Conservation (phyloP, 37 sponge, comb jelly and placozoan species). For the Haliclona indistincta region DNA sequence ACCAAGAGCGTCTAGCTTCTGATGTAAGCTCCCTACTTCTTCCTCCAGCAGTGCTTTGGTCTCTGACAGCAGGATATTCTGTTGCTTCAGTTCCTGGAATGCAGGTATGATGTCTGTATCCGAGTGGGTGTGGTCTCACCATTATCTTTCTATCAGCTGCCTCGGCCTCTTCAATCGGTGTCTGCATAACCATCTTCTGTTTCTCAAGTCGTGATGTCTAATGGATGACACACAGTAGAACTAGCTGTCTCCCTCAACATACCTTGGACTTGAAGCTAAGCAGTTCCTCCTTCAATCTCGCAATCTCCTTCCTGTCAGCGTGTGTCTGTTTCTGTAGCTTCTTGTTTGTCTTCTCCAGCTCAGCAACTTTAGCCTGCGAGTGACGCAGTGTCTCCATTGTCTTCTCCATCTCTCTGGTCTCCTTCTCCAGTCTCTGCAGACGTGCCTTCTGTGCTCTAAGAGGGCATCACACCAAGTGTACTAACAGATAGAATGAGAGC, state of each 20-base stretch:
- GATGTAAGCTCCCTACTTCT: constrained; percentile 44
- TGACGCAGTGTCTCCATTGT: constrained; percentile 65
- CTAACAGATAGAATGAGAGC: neutral
- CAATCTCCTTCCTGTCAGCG: constrained; percentile 58
- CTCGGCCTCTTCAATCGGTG: constrained; percentile 38
- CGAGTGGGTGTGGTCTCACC: constrained; percentile 16
- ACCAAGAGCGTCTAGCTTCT: constrained; percentile 46
- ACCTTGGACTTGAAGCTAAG: constrained; percentile 39
- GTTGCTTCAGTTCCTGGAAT: constrained; percentile 77
- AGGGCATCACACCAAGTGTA: too few relatives aligned
- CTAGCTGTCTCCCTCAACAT: neutral
- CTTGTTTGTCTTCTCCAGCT: constrained; percentile 88
- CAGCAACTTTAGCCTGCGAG: constrained; percentile 72
- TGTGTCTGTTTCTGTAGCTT: constrained; percentile 58
- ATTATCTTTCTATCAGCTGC: constrained; percentile 43
- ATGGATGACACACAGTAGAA: neutral
- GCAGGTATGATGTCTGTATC: neutral
- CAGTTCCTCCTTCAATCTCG: constrained; percentile 73
- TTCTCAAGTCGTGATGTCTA: constrained; percentile 15
- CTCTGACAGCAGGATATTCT: constrained; percentile 64
- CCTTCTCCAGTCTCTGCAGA: constrained; percentile 79
- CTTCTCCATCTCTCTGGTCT: constrained; percentile 78
- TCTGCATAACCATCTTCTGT: constrained; percentile 15
- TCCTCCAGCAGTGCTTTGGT: constrained; percentile 70
- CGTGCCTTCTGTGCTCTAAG: constrained; percentile 73